These are phyloP conservation scores for Aphidius colemani DNA, from an alignment of 2,888 invertebrate genomes.

Conservation along the genomic window DNA sequence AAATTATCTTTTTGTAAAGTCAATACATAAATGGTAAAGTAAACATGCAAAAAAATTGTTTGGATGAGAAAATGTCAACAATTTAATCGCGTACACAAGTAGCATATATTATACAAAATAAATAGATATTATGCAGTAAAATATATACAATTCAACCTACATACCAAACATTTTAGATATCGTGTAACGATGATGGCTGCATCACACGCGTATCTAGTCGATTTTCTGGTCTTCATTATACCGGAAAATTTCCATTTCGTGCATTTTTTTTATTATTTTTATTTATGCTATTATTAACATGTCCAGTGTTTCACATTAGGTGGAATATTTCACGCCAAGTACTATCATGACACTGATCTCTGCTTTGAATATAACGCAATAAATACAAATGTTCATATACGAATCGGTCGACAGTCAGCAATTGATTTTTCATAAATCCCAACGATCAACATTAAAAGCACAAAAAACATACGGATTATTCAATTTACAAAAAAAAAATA, in stretches of 20 bases:
- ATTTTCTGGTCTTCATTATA: background rate
- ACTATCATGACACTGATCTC: background rate
- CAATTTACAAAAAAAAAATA: no score
- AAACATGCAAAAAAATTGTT: no score
- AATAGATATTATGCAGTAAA: no score
- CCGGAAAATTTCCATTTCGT: conserved; percentile 4
- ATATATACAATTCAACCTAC: no score
- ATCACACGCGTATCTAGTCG: conserved; percentile 1
- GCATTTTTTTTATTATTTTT: background rate
- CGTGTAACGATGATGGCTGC: conserved; percentile 1
- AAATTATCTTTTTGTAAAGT: no score
- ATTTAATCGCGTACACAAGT: no score
- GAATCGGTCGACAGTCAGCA: background rate
- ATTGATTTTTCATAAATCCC: no score
- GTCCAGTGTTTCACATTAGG: conserved; percentile 8
- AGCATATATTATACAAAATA: no score
- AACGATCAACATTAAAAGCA: background rate
- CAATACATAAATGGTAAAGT: no score
- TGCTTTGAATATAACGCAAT: background rate
- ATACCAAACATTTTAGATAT: no score
- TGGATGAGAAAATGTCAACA: no score
- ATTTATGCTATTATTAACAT: background rate
- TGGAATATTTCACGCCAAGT: conserved; percentile 12
- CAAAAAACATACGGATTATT: background rate
- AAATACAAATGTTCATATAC: background rate